Evolutionary conservation across 2,113 vertebrate genomes (phyloP).

Genomic region (Zosterops lateralis): DNA sequence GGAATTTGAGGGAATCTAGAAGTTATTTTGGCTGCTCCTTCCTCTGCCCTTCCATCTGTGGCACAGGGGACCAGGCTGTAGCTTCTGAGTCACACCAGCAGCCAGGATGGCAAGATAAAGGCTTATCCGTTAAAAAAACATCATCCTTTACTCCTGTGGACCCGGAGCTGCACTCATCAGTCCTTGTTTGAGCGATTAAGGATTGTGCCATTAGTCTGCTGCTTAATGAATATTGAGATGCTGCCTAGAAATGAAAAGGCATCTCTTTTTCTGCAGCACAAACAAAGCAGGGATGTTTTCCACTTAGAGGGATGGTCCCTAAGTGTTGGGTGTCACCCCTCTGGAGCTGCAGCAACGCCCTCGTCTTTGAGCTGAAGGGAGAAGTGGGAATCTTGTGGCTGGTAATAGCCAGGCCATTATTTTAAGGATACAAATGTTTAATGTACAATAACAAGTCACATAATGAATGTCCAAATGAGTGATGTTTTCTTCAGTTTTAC

Average conservation of each 20-base stretch:
- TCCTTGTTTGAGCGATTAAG: background rate
- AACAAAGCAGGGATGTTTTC: background rate
- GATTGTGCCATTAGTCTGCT: background rate
- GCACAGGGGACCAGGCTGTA: background rate
- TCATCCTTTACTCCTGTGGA: background rate
- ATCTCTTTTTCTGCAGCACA: background rate
- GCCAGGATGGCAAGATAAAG: background rate
- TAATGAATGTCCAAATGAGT: conserved; percentile 45
- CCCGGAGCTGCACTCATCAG: background rate
- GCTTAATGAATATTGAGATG: conserved; percentile 30
- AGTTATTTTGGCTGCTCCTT: background rate
- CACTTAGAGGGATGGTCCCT: background rate
- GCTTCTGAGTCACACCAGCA: background rate
- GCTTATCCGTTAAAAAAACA: background rate
- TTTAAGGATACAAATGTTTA: conserved; percentile 56
- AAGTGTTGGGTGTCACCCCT: conserved; percentile 8
- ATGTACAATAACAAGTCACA: conserved; percentile 39
- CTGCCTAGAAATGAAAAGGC: background rate
- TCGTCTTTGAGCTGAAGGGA: conserved; percentile 10
- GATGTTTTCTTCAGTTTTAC: conserved; percentile 30
- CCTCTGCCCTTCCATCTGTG: background rate
- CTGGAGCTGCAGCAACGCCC: background rate
- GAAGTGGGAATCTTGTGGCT: conserved; percentile 30
- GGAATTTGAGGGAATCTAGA: background rate
- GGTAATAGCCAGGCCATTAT: conserved; percentile 18